phyloP scores from a whole-genome alignment of 2,888 invertebrate genomes.

The Rhorus exstirpatorius region DNA sequence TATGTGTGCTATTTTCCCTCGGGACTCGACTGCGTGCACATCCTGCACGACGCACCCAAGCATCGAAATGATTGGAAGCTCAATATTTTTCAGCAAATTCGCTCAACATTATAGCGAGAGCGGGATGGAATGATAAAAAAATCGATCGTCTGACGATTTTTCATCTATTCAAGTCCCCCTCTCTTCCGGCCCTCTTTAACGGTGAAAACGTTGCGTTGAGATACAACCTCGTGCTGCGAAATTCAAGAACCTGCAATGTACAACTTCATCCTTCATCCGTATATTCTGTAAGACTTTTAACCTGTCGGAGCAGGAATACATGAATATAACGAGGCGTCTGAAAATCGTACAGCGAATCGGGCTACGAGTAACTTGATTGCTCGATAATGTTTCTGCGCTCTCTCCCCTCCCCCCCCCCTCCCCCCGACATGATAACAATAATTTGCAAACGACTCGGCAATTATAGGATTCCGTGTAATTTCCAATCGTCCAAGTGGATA shows the following conservation, averaged over 20 bases:
- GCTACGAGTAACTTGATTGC: constrained; percentile 7
- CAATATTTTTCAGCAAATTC: constrained; percentile 78
- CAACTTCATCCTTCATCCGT: constrained; percentile 41
- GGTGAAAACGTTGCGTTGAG: constrained; percentile 64
- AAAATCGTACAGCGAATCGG: constrained; percentile 40
- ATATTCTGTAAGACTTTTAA: background rate
- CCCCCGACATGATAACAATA: constrained; percentile 61
- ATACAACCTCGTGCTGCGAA: background rate
- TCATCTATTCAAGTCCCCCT: constrained; percentile 14
- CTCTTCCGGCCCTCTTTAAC: constrained; percentile 21
- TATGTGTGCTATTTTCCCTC: constrained; percentile 76
- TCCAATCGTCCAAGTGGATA: constrained; percentile 48
- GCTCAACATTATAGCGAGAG: constrained; percentile 46
- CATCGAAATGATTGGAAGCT: constrained; percentile 82
- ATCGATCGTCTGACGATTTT: constrained; percentile 2
- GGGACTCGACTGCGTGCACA: constrained; percentile 77
- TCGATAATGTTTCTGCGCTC: constrained; percentile 24
- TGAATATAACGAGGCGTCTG: constrained; percentile 19
- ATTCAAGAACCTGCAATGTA: constrained; percentile 27
- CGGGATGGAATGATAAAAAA: constrained; percentile 26
- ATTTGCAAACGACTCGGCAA: constrained; percentile 69
- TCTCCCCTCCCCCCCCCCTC: background rate
- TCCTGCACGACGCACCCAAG: constrained; percentile 82
- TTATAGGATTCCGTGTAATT: constrained; percentile 69
- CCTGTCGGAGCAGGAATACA: background rate